These are phyloP conservation scores for Struthio camelus DNA, from an alignment of 2,113 vertebrate species.

Conservation along the genomic window DNA sequence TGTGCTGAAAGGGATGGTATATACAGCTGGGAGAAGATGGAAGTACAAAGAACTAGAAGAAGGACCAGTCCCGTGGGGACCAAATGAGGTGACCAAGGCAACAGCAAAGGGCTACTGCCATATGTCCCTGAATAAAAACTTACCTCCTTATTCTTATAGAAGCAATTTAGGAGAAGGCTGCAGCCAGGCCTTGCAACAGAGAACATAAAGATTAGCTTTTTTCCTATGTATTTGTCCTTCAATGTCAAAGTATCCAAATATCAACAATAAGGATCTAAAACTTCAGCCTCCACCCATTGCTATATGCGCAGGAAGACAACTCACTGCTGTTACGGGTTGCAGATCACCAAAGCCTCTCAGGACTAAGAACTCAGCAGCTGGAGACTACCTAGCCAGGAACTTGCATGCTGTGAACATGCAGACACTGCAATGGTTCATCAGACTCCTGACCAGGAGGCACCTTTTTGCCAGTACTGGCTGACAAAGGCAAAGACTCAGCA, in stretches of 20 bases:
- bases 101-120: not conserved
- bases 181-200: not conserved
- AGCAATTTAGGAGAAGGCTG: not conserved
- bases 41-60: not conserved
- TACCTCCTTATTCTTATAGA: not conserved
- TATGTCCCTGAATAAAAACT: not conserved
- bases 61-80: not conserved
- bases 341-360: not conserved
- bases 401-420: no score
- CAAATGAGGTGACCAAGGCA: not conserved
- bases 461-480: not conserved
- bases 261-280: not conserved
- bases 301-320: not conserved
- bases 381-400: not conserved
- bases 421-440: no score
- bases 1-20: not conserved
- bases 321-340: not conserved
- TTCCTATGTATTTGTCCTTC: not conserved
- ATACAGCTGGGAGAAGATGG: not conserved
- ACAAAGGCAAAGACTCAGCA: not conserved
- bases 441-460: no score
- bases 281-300: not conserved
- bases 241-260: not conserved
- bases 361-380: not conserved
- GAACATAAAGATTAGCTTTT: not conserved